Base-by-base conservation (phyloP, 2,113 vertebrate genomes). In the Centropus unirufus region DNA sequence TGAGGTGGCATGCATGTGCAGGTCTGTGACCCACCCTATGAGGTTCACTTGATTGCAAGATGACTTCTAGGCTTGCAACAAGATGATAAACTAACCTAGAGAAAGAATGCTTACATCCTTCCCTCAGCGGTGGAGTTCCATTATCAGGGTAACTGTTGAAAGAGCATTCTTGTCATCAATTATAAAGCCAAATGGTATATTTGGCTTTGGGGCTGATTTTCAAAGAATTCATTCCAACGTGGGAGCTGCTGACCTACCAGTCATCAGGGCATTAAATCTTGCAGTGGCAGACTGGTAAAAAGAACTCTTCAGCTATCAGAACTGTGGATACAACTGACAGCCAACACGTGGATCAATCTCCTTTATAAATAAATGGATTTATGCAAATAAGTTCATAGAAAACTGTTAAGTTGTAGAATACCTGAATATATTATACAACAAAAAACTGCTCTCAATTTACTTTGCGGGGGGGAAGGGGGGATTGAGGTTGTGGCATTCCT, bases 191-290 rank as follows among this genome's bases (percentile, higher is more conserved):
- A 82, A 77, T 93, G 79, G 92, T 90, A 42, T 9, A 59, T 97
- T 84, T 95, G 93, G 74, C 93, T 95, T 90, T 93, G 83, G 95
- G 93, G 30, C 64, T 95, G 84, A 79, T 89, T 96, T 97, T 90
- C n/a, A 92, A 96, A 87, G 78, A 83, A 55, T 93, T 96, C 26
- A 23, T 97, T 91, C 93, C 97, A 95, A 8, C 24, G 23, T 97
- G 96, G 96, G 89, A 96, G 57, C 93, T 87, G 80, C 90, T 96
- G 93, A 95, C 82, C 90, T 94, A 89, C 93, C 88, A 96, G 95
- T 97, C 95, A 92, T 86, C 87, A 94, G 93, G 93, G 87, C 54
- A 26, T 97, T 97, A 95, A 96, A 82, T 81, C 90, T 96, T 94
- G 78, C 92, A 94, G 82, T 97, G 89, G 46, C 91, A 83, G 80